Evolutionary conservation across 2,797 vertebrate genomes (phyloP), one percentile per base, ranked within the genome.

Genomic region (Ptychobarbus kaznakovi): DNA sequence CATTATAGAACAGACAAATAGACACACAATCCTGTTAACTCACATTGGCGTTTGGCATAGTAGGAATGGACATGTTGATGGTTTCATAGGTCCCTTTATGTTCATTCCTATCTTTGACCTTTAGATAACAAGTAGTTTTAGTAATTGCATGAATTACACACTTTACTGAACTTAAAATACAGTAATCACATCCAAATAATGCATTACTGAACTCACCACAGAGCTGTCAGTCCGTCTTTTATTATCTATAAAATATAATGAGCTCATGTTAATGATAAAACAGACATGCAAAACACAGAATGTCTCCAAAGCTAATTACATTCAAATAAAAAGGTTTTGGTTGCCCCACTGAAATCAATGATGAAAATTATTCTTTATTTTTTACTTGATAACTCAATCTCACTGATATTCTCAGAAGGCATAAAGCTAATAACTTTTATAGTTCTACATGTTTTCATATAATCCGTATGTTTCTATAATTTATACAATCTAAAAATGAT

Each of bases 71-170:
- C 46, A 84, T 77, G 35, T 53, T 40, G 46, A 56, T 38, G n/a
- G 42, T 63, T 74, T 82, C 81, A 65, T 49, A 82, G 8, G 20
- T 65, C 13, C 11, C 69, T 46, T 61, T 38, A 74, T 74, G 3
- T 35, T 63, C 56, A 70, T 72, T 32, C 3, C 38, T 25, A 32
- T 73, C 16, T 32, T 13, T 61, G 38, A 35, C 69, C 81, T 74
- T 46, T 7, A 74, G 18, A 49, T 25, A 35, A 25, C 6, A 42
- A 42, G 73, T 1, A 49, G 18, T 72, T 61, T 44, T n/a, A 66
- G 5, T 6, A 56, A 56, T 0, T 44, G 16, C 8, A 63, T 75
- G 3, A 68, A 22, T 32, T 53, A 69, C 9, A 76, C 15, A 63
- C 22, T 28, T 83, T 3, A 65, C 11, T 42, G 1, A 68, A 40